A percentile compares a stretch with the other conserved stretches of the same genome.
Evolutionary conservation across 2,113 vertebrate species (phyloP).

Genomic region (Athene cunicularia): DNA sequence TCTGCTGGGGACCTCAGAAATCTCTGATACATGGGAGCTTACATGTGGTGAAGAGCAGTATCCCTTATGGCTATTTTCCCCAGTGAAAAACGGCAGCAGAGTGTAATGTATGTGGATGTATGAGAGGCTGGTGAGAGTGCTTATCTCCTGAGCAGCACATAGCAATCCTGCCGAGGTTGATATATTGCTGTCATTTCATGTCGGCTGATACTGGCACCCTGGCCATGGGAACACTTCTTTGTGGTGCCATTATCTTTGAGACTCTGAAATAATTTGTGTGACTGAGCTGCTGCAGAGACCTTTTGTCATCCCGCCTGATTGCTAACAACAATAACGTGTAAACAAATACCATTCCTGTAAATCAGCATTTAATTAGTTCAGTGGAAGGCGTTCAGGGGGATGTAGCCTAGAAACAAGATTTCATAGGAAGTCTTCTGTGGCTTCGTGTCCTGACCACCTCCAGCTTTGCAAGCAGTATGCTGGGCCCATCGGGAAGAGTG

Average conservation of each 20-base stretch:
- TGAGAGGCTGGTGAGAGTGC: not conserved
- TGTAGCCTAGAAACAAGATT: not conserved
- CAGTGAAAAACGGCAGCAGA: not conserved
- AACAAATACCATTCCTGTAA: constrained; percentile 41
- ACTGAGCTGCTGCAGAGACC: not conserved
- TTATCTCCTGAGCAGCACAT: not conserved
- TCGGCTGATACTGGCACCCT: rapidly evolving
- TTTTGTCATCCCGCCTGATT: not conserved
- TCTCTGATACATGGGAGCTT: not conserved
- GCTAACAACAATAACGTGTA: not conserved
- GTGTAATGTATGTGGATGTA: not conserved
- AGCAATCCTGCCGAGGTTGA: not conserved
- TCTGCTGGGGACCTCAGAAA: not conserved
- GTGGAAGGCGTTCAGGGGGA: not conserved
- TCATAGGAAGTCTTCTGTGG: not conserved
- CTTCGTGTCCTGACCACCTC: not conserved
- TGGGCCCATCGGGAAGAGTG: not conserved
- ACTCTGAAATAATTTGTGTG: not conserved
- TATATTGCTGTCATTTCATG: not conserved
- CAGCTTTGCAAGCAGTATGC: not conserved
- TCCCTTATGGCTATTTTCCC: not conserved
- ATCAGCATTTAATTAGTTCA: constrained; percentile 8
- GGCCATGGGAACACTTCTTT: not conserved
- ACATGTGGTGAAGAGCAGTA: not conserved
- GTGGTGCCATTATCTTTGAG: constrained; percentile 23